Conservation (phyloP, 2,888 invertebrate species). For the Gerosis bhagava region DNA sequence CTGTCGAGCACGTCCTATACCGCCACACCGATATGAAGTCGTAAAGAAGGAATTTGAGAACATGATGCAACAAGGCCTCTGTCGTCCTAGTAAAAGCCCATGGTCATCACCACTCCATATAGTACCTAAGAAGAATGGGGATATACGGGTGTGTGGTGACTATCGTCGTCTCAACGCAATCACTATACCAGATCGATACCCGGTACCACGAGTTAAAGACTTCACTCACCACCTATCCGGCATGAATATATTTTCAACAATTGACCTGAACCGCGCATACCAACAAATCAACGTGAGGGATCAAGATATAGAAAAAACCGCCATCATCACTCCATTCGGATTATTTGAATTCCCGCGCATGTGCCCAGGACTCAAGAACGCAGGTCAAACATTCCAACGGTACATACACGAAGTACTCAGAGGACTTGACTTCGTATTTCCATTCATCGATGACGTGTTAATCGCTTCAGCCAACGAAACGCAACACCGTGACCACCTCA, state of each 20-base stretch:
- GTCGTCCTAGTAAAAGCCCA: slow-evolving; percentile 18
- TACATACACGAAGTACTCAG: slow-evolving; percentile 28
- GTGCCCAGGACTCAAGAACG: slow-evolving; percentile 31
- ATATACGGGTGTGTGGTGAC: slow-evolving; percentile 48
- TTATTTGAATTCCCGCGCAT: slow-evolving; percentile 8
- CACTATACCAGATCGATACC: slow-evolving; percentile 41
- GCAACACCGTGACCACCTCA: slow-evolving; percentile 20
- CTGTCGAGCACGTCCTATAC: slow-evolving; percentile 10
- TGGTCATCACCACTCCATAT: neutral
- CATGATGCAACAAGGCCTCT: slow-evolving; percentile 13
- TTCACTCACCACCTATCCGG: slow-evolving; percentile 24
- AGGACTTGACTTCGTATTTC: slow-evolving; percentile 27
- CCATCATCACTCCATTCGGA: slow-evolving; percentile 10
- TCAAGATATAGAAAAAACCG: slow-evolving; percentile 30
- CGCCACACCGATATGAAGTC: neutral
- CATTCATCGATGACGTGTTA: slow-evolving; percentile 26
- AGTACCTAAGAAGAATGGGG: neutral
- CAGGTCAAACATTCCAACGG: slow-evolving; percentile 43
- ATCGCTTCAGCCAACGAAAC: slow-evolving; percentile 14
- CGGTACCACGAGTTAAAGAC: slow-evolving; percentile 24
- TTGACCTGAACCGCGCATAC: slow-evolving; percentile 33
- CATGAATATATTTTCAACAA: slow-evolving; percentile 29
- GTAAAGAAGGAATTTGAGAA: neutral
- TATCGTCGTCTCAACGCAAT: slow-evolving; percentile 47
- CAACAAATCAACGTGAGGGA: slow-evolving; percentile 26